Percentiles rank a stretch among this genome's conserved stretches.
phyloP scores from a whole-genome alignment of 2,113 vertebrate species.

The Oncorhynchus kisutch region DNA sequence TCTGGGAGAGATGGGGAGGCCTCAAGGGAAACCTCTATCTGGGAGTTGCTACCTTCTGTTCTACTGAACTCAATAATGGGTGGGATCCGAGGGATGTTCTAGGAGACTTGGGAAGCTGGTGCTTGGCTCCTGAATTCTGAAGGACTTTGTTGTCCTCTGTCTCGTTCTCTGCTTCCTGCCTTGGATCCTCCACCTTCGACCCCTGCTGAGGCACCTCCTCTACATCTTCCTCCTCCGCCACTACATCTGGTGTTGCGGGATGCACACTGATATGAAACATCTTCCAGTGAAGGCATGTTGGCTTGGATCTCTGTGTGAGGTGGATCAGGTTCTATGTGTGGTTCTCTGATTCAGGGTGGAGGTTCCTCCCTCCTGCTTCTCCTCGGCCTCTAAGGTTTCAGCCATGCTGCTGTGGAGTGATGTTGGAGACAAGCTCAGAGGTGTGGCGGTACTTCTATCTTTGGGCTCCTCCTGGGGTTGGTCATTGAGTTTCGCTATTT shows the following conservation, averaged over 20 bases:
- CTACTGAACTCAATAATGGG: not conserved
- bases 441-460: constrained; percentile 22
- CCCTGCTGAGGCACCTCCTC: not conserved
- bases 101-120: not conserved
- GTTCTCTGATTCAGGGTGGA: not conserved
- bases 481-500: not conserved
- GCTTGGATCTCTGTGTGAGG: not conserved
- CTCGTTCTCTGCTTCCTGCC: not conserved
- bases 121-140: not conserved
- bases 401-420: not conserved
- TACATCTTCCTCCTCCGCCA: not conserved
- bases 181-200: not conserved
- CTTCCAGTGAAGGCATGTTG: not conserved
- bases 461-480: constrained; percentile 19
- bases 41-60: not conserved
- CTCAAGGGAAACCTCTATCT: not conserved
- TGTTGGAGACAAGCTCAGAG: not conserved
- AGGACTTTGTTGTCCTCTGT: not conserved
- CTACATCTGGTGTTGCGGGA: not conserved
- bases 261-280: not conserved
- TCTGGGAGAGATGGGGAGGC: not conserved
- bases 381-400: not conserved
- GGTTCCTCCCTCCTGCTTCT: not conserved
- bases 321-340: not conserved
- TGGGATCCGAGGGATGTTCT: not conserved